Base-by-base conservation (phyloP, 1,140 invertebrate genomes). In the Conopomorpha cramerella region DNA sequence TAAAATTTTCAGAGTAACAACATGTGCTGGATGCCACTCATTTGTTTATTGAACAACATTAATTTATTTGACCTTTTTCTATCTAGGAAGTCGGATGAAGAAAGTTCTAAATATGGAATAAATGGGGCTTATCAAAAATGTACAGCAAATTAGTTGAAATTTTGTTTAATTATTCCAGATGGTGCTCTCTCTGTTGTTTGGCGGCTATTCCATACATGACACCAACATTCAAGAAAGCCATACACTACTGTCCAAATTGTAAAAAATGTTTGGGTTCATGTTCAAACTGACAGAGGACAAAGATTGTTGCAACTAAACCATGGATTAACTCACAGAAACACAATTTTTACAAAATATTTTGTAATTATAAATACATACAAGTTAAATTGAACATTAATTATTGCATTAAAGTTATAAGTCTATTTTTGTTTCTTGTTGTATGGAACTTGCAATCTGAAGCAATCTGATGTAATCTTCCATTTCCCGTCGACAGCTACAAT, bases 391-490 rank as follows among this genome's bases (percentile, higher is more conserved):
- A n/a, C n/a, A n/a, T n/a, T n/a, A n/a, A n/a, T n/a, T n/a, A n/a
- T n/a, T n/a, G n/a, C n/a, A n/a, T n/a, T n/a, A n/a, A n/a, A n/a
- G n/a, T n/a, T n/a, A n/a, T n/a, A n/a, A n/a, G n/a, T n/a, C n/a
- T n/a, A n/a, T n/a, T n/a, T n/a, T n/a, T n/a, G n/a, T n/a, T n/a
- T n/a, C n/a, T n/a, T n/a, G n/a, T 36, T 65, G 31, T 70, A 62
- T 13, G 70, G 70, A 3, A 71, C 61, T 81, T 92, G 88, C 47
- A 88, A 78, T 54, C 91, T 80, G 52, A 89, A 92, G 45, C 84
- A 88, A 57, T 94, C 92, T 29, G 85, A 91, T 14, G 90, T 89
- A 41, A 95, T 91, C 77, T 92, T 93, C 91, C 91, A 94, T 59
- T 92, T 92, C 38, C 91, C 89, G 13, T 84, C 88, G 48, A 89